phyloP scores from a whole-genome alignment of 2,888 invertebrate genomes.

The Agrotis exclamationis region DNA sequence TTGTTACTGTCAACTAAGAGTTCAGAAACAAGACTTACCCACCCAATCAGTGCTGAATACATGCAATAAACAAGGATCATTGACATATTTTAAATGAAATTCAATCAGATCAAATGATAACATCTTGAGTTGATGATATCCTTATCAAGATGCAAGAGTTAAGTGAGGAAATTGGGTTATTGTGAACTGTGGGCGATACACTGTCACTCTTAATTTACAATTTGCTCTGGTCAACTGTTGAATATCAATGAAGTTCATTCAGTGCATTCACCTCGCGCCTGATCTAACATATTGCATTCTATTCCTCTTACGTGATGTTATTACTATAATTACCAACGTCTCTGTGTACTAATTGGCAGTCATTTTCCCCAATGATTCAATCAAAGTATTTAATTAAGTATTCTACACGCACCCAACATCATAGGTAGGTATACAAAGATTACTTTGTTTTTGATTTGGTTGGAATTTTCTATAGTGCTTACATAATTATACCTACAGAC shows the following conservation, averaged over 20 bases:
- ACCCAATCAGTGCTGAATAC: conserved; percentile 6
- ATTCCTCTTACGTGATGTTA: conserved; percentile 14
- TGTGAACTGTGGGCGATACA: conserved; percentile 43
- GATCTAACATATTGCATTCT: conserved; percentile 8
- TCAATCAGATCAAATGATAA: conserved; percentile 28
- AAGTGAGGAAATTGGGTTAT: conserved; percentile 56
- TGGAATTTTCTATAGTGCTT: neutral
- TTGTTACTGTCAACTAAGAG: neutral
- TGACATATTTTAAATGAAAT: conserved; percentile 23
- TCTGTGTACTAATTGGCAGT: conserved; percentile 16
- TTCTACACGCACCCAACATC: neutral
- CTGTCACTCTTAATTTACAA: conserved; percentile 51
- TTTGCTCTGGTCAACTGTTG: conserved; percentile 34
- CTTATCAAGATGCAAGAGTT: conserved; percentile 39
- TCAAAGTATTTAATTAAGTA: conserved; percentile 2
- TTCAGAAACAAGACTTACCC: neutral
- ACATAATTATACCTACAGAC: too few species aligned
- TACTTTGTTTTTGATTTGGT: neutral
- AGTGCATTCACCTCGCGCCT: conserved; percentile 37
- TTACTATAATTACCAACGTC: conserved; percentile 14
- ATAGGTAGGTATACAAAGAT: neutral
- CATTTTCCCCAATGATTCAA: conserved; percentile 13
- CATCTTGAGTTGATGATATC: conserved; percentile 47
- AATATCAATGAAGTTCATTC: conserved; percentile 34
- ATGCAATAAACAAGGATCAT: conserved; percentile 23